Evolutionary conservation across 2,888 invertebrate genomes (phyloP).

Genomic region (Ectobius pallidus): DNA sequence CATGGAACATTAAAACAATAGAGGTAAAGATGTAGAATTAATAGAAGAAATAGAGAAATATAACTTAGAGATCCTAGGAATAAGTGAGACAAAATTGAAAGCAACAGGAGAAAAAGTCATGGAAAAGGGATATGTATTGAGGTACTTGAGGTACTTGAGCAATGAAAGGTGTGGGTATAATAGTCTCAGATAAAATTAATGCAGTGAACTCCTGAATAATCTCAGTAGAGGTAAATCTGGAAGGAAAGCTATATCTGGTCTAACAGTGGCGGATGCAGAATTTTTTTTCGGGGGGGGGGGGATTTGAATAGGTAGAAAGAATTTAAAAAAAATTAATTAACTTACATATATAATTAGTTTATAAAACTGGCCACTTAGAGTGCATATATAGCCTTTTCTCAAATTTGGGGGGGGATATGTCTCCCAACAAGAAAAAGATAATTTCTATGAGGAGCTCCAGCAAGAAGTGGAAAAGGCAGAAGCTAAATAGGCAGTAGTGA

Average conservation of each 20-base stretch:
- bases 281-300: too few relatives aligned
- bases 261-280: too few relatives aligned
- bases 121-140: not conserved
- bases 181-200: not conserved
- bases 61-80: not conserved
- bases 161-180: not conserved
- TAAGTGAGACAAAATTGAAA: not conserved
- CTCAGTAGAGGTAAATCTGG: not conserved
- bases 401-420: too few relatives aligned
- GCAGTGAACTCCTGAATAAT: not conserved
- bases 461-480: not conserved
- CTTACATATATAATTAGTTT: too few relatives aligned
- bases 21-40: not conserved
- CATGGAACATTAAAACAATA: conserved; percentile 4
- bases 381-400: too few relatives aligned
- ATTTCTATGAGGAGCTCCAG: not conserved
- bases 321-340: too few relatives aligned
- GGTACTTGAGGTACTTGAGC: not conserved
- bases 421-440: not conserved
- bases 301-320: too few relatives aligned
- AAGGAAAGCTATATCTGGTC: not conserved
- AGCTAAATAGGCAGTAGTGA: not conserved
- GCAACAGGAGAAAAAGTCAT: not conserved
- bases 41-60: conserved; percentile 9
- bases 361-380: too few relatives aligned